Evolutionary conservation across 2,797 vertebrate genomes (phyloP), one percentile per base, ranked within the genome.

Genomic region (Astyanax mexicanus): DNA sequence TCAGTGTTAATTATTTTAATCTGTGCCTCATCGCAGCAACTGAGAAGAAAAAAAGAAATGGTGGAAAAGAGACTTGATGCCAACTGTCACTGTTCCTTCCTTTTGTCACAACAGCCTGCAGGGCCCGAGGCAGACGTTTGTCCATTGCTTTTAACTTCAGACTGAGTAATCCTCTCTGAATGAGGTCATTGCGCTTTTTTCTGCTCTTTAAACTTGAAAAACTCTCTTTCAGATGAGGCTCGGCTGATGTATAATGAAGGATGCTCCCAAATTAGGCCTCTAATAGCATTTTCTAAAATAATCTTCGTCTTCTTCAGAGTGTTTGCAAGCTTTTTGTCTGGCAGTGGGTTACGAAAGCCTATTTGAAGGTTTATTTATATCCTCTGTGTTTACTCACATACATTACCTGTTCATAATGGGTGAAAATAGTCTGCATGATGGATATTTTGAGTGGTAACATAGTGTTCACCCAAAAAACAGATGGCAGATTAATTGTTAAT

Each of bases 1-100:
- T 91, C 89, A 89, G 71, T 84, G 71, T 85, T 92, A 90, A 91
- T 91, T 91, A 91, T 84, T 80, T 77, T 77, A 79, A 45, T 58
- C 73, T 84, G 74, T 80, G 77, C 83, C 77, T 81, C 72, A 78
- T 64, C 60, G 72, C 67, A 23, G 51, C 65, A 27, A 69, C 69
- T 78, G 78, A 77, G 73, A 73, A 81, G 77, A 82, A 77, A 72
- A 74, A 65, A 58, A 38, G 12, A 78, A 78, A 77, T 84, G 80
- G 80, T 74, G 79, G 62, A 69, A 57, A 64, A 66, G 35, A 69
- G 83, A 81, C 83, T 81, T 82, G 75, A 86, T 77, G 83, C 84
- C 87, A 84, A 82, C 80, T 84, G 83, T 80, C 81, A 78, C 74
- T 66, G 72, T 78, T 80, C 75, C 71, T 55, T 83, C 72, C 66